phyloP scores from a whole-genome alignment of 2,113 vertebrate species.

The Eclectus roratus region DNA sequence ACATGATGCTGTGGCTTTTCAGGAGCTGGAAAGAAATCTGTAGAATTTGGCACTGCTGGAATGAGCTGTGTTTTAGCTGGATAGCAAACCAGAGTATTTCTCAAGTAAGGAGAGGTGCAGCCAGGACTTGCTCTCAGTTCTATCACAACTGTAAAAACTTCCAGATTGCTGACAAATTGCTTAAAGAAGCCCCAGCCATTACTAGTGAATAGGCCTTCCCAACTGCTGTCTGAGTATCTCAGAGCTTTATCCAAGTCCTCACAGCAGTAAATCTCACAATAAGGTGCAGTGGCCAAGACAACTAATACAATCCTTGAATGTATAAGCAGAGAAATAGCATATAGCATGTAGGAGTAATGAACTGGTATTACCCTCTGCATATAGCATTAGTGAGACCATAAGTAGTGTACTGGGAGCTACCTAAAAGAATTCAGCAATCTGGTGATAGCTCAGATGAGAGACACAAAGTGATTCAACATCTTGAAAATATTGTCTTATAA shows the following conservation, averaged over 20 bases:
- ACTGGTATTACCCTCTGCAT: slow-evolving; percentile 1
- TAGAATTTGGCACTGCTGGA: background rate
- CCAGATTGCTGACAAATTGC: slow-evolving; percentile 14
- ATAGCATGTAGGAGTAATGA: background rate
- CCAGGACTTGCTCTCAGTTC: slow-evolving; percentile 1
- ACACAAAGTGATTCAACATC: background rate
- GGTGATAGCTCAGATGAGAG: background rate
- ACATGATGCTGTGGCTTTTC: background rate
- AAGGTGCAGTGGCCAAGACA: background rate
- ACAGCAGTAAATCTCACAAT: background rate
- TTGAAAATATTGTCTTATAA: slow-evolving; percentile 11
- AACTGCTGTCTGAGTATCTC: background rate
- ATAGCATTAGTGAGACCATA: background rate
- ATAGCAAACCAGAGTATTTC: background rate
- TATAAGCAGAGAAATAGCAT: background rate
- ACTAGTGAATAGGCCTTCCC: background rate
- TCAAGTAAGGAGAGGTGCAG: background rate
- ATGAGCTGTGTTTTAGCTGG: background rate
- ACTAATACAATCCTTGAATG: background rate
- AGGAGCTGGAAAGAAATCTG: background rate
- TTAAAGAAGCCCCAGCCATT: background rate
- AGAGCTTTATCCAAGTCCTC: background rate
- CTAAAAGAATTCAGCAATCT: background rate
- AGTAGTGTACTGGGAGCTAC: background rate
- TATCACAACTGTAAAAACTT: background rate